These are phyloP conservation scores for Phytoseiulus persimilis DNA, from an alignment of 2,888 invertebrate species.

Conservation along the genomic window DNA sequence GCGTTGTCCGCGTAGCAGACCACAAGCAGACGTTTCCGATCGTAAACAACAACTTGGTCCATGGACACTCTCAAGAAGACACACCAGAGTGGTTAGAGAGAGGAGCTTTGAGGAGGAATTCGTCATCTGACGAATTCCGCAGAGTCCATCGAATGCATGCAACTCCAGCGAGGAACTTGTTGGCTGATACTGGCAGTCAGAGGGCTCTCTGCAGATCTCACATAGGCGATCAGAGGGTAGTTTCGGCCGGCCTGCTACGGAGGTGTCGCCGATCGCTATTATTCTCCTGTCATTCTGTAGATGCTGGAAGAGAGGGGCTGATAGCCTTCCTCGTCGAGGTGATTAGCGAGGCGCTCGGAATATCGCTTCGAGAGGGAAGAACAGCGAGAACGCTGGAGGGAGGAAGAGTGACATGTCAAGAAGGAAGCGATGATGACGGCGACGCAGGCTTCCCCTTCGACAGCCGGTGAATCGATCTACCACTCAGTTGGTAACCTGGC, in stretches of 20 bases:
- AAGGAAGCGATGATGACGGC: constrained; percentile 10
- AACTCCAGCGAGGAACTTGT: not conserved
- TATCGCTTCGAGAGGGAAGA: not conserved
- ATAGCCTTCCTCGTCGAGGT: not conserved
- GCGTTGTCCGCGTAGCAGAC: not conserved
- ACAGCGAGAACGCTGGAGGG: not conserved
- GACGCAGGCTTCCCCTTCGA: constrained; percentile 14
- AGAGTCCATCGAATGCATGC: too few species aligned
- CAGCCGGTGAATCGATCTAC: not conserved
- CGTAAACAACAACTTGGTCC: not conserved
- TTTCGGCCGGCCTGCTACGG: not conserved
- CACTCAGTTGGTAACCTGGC: not conserved
- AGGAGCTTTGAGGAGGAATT: too few species aligned
- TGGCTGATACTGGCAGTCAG: not conserved
- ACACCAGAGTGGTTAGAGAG: too few species aligned
- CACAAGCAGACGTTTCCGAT: not conserved
- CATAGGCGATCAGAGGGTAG: too few species aligned
- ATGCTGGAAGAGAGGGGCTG: not conserved
- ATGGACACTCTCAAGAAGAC: too few species aligned
- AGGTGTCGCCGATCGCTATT: constrained; percentile 5
- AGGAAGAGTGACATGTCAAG: constrained; percentile 7
- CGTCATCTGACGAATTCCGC: not conserved
- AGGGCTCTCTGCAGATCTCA: too few species aligned
- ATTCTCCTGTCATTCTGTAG: constrained; percentile 5
- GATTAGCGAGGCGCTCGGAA: not conserved